Base-by-base conservation (phyloP, 2,888 invertebrate genomes). In the Dryadula phaetusa region DNA sequence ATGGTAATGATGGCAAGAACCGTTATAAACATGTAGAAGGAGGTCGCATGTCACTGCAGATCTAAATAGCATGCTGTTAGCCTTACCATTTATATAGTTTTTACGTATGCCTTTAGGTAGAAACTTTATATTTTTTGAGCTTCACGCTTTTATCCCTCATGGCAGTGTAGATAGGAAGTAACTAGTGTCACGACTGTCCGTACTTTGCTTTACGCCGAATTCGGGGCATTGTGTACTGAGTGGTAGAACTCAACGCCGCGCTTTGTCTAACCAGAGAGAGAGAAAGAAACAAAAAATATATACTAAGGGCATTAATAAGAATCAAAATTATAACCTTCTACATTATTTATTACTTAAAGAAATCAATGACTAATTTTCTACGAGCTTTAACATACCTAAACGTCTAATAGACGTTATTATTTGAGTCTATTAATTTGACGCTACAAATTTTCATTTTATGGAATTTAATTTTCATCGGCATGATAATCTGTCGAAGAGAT, bases 1-100 rank as follows among this genome's bases (percentile, higher is more conserved):
- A 61, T 66, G 60, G 46, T 52, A 28, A 52, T 63, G 66, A 64
- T 69, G 60, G 53, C 53, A 69, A 66, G 69, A 69, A 69, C 69
- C 69, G 69, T 69, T 69, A 60, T 69, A 63, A 52, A 18, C 66
- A 62, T 32, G 32, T 66, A 37, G 62, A 69, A 69, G 63, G 54
- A 66, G 69, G 69, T 63, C 69, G 60, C 63, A 66, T 47, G 60
- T 66, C 66, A 44, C 58, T 46, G 28, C 34, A 44, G 49, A 56
- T 56, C 52, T 58, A 66, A 52, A 40, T 52, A 44, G 42, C 52
- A 18, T 28, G n/a, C 20, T 46, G 44, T 42, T 44, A 10, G 25
- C 28, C 18, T 25, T 60, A 18, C 16, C 25, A 5, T 42, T 16
- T 25, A n/a, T 40, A 32, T 20, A 56, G n/a, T 16, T 56, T 18